Evolutionary conservation across 2,797 vertebrate species (phyloP).

Genomic region (Rhinoraja longicauda): DNA sequence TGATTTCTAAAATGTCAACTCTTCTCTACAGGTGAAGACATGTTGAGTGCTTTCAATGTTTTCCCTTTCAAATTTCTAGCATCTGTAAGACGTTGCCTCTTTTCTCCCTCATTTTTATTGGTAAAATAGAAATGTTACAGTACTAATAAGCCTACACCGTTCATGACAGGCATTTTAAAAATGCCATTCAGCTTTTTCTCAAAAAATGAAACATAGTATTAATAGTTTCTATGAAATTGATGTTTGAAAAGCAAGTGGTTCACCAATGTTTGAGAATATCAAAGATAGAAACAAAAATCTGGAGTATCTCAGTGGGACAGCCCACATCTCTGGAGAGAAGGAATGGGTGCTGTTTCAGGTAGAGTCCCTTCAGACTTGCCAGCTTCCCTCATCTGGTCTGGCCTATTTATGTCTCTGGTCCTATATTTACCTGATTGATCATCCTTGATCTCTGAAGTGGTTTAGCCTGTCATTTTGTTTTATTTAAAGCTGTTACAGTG

Average conservation of each 20-base stretch:
- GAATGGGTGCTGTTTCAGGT: too few species aligned
- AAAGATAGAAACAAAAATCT: background rate
- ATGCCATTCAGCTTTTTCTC: background rate
- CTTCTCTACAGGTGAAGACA: background rate
- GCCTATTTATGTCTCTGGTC: background rate
- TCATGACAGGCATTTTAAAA: background rate
- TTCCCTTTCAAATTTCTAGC: background rate
- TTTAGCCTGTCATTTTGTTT: background rate
- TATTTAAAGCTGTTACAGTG: background rate
- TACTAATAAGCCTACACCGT: background rate
- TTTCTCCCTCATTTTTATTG: background rate
- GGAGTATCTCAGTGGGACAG: too few species aligned
- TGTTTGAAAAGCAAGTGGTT: background rate
- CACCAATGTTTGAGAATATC: background rate
- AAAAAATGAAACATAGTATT: background rate
- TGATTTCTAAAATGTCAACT: background rate
- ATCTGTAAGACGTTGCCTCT: background rate
- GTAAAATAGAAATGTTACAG: background rate
- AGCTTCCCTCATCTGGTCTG: background rate
- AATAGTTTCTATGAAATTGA: background rate
- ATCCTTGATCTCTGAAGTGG: background rate
- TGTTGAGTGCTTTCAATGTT: background rate
- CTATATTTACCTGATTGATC: background rate
- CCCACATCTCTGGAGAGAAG: too few species aligned
- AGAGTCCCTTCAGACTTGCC: too few species aligned